Percentiles rank a stretch among this genome's conserved stretches.
These are phyloP conservation scores for Hirtodrosophila duncani DNA, from an alignment of 2,888 invertebrate genomes.

Conservation along the genomic window DNA sequence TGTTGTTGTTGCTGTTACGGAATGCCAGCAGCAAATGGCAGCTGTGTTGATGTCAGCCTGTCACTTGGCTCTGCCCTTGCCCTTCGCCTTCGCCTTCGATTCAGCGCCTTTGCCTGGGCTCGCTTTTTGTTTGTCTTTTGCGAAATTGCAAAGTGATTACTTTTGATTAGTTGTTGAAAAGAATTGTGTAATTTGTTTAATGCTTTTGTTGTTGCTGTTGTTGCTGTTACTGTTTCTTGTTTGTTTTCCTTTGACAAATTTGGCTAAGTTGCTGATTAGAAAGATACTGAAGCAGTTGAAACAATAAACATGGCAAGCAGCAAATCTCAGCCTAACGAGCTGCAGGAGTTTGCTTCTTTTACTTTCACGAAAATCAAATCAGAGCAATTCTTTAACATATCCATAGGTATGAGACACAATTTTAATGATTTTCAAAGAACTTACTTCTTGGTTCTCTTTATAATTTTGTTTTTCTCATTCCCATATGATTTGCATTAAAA, in stretches of 20 bases:
- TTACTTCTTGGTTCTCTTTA: no score
- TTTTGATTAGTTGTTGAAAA: slow-evolving; percentile 73
- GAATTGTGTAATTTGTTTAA: slow-evolving; percentile 68
- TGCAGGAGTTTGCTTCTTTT: no score
- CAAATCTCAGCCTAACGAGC: no score
- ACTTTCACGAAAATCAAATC: no score
- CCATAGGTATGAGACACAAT: no score
- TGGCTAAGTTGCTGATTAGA: no score
- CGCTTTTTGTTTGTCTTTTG: slow-evolving; percentile 68
- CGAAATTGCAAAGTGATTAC: slow-evolving; percentile 72
- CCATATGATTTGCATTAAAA: no score
- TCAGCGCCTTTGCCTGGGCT: slow-evolving; percentile 43
- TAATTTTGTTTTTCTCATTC: no score
- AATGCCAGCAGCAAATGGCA: slow-evolving; percentile 65
- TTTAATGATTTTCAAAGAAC: no score
- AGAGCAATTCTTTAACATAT: no score
- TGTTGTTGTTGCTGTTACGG: slow-evolving; percentile 31
- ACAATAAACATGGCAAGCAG: no score
- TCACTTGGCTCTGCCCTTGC: neutral
- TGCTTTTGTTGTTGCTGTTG: slow-evolving; percentile 26
- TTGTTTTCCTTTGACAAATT: slow-evolving; percentile 61
- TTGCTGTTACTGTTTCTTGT: slow-evolving; percentile 11
- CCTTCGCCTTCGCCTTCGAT: neutral
- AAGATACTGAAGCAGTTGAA: no score
- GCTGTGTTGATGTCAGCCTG: slow-evolving; percentile 60